Base-by-base conservation (phyloP, 2,113 vertebrate species). In the Axis porcinus region DNA sequence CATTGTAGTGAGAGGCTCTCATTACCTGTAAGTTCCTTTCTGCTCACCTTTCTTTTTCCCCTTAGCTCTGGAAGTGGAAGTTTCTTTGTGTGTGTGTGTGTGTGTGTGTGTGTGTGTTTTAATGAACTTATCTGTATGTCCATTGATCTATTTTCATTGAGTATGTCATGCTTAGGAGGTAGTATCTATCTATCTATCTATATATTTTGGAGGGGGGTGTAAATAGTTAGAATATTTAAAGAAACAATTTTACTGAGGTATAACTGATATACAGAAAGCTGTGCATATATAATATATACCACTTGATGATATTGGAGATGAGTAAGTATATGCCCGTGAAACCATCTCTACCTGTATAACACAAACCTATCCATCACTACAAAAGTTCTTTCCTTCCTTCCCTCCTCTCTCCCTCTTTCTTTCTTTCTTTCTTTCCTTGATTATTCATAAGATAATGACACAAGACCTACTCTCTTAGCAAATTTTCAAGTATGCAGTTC, bases 11-110 rank as follows among this genome's bases (percentile, higher is more conserved):
- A 62, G 54, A n/a, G 90, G 92, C 2, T 1, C 55, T 89, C 30
- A 83, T 97, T 83, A 67, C 74, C 95, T 90, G 87, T 86, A 28
- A 15, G 93, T 95, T 95, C 84, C 83, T 95, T 57, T 88, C 91
- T 67, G 60, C 45, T 95, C 94, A 96, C 98, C 92, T 95, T 93
- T 28, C 33, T 92, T 27, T 67, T 30, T 25, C 13, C 64, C 76
- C 19, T 28, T 54, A 67, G 15, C 30, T 64, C 54, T 74, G 47
- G 36, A 45, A 27, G 27, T 40, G 54, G 57, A 94, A 19, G 15
- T 64, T 21, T 47, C n/a, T 96, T 7, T 0, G 4, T 1, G 0
- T 85, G 60, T 97, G 84, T 54, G 33, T 86, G 57, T 67, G 43
- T 43, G 57, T 45, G 12, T 84, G 43, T 1, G 6, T 0, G 0